Conservation (phyloP, 2,888 invertebrate genomes). For the Cosmopolites sordidus region DNA sequence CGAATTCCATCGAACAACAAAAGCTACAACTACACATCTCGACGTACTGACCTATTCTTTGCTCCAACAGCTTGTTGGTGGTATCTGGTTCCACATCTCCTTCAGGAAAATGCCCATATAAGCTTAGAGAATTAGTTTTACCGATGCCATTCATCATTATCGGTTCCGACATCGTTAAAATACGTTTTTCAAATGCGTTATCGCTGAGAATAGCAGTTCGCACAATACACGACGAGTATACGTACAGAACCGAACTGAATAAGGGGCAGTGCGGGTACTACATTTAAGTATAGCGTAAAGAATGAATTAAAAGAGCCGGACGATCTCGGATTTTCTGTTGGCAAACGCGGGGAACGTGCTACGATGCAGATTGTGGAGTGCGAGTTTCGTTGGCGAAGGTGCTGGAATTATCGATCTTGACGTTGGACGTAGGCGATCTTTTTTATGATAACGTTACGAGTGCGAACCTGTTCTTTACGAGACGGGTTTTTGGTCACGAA, state of each 20-base stretch:
- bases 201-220: no score
- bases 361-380: no score
- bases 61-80: conserved; percentile 30
- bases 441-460: conserved; percentile 1
- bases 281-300: conserved; percentile 3
- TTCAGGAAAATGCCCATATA: conserved; percentile 37
- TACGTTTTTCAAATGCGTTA: no score
- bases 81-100: conserved; percentile 32
- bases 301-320: conserved; percentile 6
- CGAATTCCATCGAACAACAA: no score
- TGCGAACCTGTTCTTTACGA: no score
- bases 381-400: no score
- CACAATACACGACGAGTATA: background rate
- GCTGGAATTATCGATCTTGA: conserved; percentile 23
- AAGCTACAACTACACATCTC: no score
- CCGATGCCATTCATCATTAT: conserved; percentile 33
- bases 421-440: conserved; percentile 18
- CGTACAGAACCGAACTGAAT: background rate
- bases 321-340: conserved; percentile 7
- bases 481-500: no score
- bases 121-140: conserved; percentile 35
- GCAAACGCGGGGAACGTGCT: conserved; percentile 3
- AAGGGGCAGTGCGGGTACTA: background rate
- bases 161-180: conserved; percentile 8
- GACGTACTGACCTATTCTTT: conserved; percentile 39